Conservation (phyloP, 2,888 invertebrate genomes). For the Plebejus melissa region DNA sequence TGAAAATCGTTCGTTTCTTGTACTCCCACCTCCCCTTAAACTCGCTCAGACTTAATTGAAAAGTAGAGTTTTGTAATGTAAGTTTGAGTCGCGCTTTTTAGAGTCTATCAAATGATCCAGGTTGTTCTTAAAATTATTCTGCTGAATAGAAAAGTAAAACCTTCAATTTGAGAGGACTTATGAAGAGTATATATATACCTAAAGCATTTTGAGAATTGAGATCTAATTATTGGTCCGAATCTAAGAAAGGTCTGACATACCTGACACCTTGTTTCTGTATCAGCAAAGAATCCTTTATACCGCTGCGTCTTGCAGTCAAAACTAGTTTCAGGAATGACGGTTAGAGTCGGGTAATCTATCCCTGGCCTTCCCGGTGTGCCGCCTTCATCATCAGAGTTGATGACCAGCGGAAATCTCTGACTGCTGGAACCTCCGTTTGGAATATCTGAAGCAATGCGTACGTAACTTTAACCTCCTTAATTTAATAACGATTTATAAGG, state of each 20-base stretch:
- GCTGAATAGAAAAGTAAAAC: too few species aligned
- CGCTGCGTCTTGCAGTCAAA: conserved; percentile 91
- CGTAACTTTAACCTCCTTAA: background rate
- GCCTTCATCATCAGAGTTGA: conserved; percentile 75
- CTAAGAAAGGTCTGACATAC: conserved; percentile 55
- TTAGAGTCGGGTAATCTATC: conserved; percentile 88
- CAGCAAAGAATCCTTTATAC: conserved; percentile 94
- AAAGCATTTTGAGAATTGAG: too few species aligned
- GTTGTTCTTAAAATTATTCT: too few species aligned
- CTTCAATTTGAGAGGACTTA: too few species aligned
- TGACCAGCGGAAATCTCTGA: conserved; percentile 62
- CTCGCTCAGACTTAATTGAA: background rate
- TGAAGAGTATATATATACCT: too few species aligned
- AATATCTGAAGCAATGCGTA: conserved; percentile 45
- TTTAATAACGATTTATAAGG: background rate
- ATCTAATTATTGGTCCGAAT: too few species aligned
- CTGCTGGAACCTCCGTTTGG: conserved; percentile 50
- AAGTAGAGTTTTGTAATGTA: too few species aligned
- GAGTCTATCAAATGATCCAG: too few species aligned
- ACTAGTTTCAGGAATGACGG: conserved; percentile 85
- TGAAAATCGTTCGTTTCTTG: too few species aligned
- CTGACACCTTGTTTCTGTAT: conserved; percentile 92
- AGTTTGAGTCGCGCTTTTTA: too few species aligned
- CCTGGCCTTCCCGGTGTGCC: conserved; percentile 84
- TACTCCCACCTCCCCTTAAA: background rate